Evolutionary conservation across 2,888 invertebrate species (phyloP), one percentile per base, ranked within the genome.

Genomic region (Plebejus anna): DNA sequence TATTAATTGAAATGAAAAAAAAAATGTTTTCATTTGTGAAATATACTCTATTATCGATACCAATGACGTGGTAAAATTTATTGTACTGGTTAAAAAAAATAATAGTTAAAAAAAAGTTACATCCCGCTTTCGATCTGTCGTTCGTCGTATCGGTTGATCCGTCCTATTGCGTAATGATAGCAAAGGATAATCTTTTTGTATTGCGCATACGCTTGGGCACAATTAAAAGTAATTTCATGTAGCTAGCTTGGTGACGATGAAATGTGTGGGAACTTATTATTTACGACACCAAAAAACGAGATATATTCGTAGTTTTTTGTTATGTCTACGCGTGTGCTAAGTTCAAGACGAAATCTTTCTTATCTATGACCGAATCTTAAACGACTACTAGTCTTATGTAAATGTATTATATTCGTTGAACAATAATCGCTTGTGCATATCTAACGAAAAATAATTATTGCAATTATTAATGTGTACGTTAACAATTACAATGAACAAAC

Each of bases 341-440:
- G 22, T 2, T 61, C 28, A 66, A 32, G 11, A 11, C 13, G 16
- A 66, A 61, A 28, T 36, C 16, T 32, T 11, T 61, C 4, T 66
- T 32, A 32, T 32, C 66, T 32, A 4, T 28, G 66, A 66, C 16
- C 66, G 66, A 32, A 66, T 13, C 32, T 9, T 66, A 66, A 32
- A 36, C 13, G 61, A 13, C 66, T 36, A 66, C 66, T 36, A 66
- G 66, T 66, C 66, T 66, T 13, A 66, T 66, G 66, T 66, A 66
- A 66, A 66, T 66, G 32, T 32, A 13, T 32, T 66, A 66, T 66
- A 66, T 66, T 66, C 32, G 32, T 66, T 66, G 36, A 66, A 16
- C 32, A 66, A 66, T 66, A 66, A 66, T 66, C 32, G 32, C 16
- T 36, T 66, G 13, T 32, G 66, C 66, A 22, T 66, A 22, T 61